Percentiles rank a stretch among this genome's conserved stretches.
Conservation (phyloP, 2,797 vertebrate genomes). For the Epinephelus coioides region DNA sequence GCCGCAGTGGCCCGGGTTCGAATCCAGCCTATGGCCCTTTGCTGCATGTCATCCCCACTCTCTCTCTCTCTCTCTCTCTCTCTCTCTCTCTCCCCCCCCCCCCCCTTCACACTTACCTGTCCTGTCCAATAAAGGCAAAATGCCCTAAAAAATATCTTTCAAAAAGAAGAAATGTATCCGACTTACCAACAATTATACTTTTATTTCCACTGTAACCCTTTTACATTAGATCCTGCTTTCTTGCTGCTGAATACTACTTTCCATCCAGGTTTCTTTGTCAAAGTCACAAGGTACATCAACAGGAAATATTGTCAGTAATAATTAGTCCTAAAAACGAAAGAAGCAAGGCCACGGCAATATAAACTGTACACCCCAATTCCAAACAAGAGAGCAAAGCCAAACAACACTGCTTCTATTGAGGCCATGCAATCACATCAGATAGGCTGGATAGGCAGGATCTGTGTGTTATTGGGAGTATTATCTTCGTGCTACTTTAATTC, state of each 20-base stretch:
- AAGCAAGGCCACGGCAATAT: constrained; percentile 58
- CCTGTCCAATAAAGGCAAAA: no score
- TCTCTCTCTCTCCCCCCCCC: no score
- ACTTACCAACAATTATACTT: constrained; percentile 20
- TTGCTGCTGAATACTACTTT: constrained; percentile 41
- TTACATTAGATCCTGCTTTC: constrained; percentile 46
- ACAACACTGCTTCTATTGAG: constrained; percentile 74
- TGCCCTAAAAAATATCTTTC: no score
- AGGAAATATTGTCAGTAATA: constrained; percentile 67
- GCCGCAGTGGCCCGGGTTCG: no score
- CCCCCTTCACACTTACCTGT: no score
- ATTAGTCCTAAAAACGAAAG: constrained; percentile 73
- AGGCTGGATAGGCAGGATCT: constrained; percentile 75
- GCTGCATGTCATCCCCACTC: no score
- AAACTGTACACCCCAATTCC: constrained; percentile 50
- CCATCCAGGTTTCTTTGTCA: constrained; percentile 38
- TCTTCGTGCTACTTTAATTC: constrained; percentile 83
- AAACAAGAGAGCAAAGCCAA: constrained; percentile 70
- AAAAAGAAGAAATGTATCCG: constrained; percentile 20
- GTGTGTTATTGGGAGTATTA: constrained; percentile 81
- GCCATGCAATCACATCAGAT: constrained; percentile 75
- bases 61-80: no score
- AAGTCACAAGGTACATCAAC: constrained; percentile 51
- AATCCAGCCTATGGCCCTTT: no score
- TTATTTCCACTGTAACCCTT: constrained; percentile 16